phyloP scores from a whole-genome alignment of 92 coral and sea anemone genomes.

The Siderastrea radians region DNA sequence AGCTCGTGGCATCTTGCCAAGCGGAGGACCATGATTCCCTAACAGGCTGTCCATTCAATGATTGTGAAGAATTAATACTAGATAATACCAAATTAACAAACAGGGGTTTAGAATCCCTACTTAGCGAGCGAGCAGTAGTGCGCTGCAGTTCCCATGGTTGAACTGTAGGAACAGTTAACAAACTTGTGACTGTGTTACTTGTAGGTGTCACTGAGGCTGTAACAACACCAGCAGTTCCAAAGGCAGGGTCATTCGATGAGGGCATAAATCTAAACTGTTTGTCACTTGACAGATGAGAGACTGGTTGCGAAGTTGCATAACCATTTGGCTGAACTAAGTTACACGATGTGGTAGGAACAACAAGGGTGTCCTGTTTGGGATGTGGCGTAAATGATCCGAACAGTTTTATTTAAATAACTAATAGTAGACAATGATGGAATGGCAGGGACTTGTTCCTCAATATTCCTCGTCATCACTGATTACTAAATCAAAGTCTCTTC shows the following conservation, averaged over 20 bases:
- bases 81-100: too few relatives aligned
- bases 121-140: too few relatives aligned
- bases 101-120: too few relatives aligned
- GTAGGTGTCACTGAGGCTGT: too few relatives aligned
- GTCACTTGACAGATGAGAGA: conserved; percentile 7
- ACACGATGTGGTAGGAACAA: background rate
- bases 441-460: background rate
- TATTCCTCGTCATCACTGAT: background rate
- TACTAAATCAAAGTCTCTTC: background rate
- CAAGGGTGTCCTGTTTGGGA: background rate
- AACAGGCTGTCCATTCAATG: too few relatives aligned
- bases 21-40: too few relatives aligned
- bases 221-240: too few relatives aligned
- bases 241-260: background rate
- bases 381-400: background rate
- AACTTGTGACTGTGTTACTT: too few relatives aligned
- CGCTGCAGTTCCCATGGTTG: too few relatives aligned
- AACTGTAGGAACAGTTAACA: too few relatives aligned
- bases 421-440: background rate
- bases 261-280: background rate
- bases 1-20: too few relatives aligned
- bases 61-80: too few relatives aligned
- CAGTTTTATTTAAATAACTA: background rate
- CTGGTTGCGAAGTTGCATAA: background rate
- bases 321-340: conserved; percentile 10